Evolutionary conservation across 2,113 vertebrate species (phyloP).

Genomic region (Sula dactylatra): DNA sequence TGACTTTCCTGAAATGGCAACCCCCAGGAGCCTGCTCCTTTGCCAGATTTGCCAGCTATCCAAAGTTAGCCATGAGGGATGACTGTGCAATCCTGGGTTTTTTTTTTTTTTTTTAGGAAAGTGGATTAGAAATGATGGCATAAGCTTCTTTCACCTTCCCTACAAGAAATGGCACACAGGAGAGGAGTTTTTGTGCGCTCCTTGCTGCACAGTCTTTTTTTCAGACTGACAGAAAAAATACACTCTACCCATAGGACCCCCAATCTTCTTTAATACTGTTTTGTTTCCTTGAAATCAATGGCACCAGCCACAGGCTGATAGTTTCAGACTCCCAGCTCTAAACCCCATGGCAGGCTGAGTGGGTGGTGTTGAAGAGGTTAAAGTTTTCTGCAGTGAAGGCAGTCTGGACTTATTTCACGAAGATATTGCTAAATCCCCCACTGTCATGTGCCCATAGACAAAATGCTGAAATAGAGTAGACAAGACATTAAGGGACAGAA

Average conservation of each 20-base stretch:
- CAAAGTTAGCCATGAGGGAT: not conserved
- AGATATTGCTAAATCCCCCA: not conserved
- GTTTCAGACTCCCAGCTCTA: not conserved
- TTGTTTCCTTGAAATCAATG: not conserved
- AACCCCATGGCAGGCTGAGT: not conserved
- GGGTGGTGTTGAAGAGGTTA: not conserved
- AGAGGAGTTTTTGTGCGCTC: not conserved
- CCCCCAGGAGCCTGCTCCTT: not conserved
- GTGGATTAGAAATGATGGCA: not conserved
- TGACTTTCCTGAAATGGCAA: accelerated
- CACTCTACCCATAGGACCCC: accelerated
- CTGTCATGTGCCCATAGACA: not conserved
- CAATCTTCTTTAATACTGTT: not conserved
- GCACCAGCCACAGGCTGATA: not conserved
- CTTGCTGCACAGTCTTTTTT: not conserved
- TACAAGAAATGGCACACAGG: not conserved
- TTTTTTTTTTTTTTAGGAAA: not conserved
- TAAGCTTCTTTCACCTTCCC: not conserved
- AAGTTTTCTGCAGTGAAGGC: not conserved
- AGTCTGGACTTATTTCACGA: not conserved
- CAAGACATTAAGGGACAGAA: not conserved
- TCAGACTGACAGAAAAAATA: not conserved
- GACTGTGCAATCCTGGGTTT: accelerated
- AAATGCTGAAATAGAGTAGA: not conserved
- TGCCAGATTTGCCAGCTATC: not conserved